phyloP scores from a whole-genome alignment of 2,888 invertebrate species.

The Diaphora mendica region DNA sequence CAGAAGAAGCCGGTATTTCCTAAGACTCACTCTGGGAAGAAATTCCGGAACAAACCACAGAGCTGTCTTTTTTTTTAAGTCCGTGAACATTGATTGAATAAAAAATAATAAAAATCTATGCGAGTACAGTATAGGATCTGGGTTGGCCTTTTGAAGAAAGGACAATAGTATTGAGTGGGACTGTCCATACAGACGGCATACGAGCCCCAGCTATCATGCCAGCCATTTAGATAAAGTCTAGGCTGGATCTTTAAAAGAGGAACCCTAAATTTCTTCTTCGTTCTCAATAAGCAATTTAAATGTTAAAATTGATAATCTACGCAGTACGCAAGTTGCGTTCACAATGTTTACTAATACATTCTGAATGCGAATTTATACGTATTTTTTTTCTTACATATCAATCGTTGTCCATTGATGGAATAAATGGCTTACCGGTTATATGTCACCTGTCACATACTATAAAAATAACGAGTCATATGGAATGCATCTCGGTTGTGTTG shows the following conservation, averaged over 20 bases:
- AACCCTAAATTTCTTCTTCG: conserved; percentile 42
- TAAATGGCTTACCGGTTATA: conserved; percentile 71
- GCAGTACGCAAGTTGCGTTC: conserved; percentile 57
- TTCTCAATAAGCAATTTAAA: conserved; percentile 57
- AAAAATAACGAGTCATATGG: conserved; percentile 65
- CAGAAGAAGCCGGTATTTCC: no score
- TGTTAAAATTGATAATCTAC: conserved; percentile 65
- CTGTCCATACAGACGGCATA: no score
- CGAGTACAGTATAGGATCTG: no score
- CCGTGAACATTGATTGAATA: no score
- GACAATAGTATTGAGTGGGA: no score
- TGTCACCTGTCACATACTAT: conserved; percentile 74
- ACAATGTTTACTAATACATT: conserved; percentile 60
- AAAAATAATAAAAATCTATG: no score
- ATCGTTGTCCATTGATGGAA: conserved; percentile 69
- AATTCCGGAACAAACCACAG: no score
- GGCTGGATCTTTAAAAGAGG: not conserved
- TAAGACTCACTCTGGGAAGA: no score
- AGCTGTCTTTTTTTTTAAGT: no score
- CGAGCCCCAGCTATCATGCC: no score
- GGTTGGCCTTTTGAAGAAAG: no score
- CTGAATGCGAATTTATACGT: conserved; percentile 62
- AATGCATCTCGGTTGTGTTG: conserved; percentile 48
- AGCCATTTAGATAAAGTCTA: no score
- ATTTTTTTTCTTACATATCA: conserved; percentile 64